Conservation (phyloP, 2,888 invertebrate species). For the Alloplasta piceator region DNA sequence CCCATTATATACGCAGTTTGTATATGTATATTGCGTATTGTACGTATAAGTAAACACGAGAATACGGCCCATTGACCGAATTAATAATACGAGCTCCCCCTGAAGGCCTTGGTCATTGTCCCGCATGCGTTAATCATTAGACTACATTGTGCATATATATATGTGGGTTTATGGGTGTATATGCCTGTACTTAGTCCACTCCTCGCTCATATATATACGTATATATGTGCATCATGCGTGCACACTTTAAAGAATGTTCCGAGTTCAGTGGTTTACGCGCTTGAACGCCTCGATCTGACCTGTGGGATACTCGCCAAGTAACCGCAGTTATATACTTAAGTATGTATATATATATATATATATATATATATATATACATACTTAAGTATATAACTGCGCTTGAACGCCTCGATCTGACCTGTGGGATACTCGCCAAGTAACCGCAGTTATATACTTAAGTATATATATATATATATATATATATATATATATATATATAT, state of each 20-base stretch:
- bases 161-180: not conserved
- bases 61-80: conserved; percentile 54
- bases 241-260: conserved; percentile 50
- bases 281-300: not conserved
- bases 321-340: conserved; percentile 4
- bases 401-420: conserved; percentile 43
- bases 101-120: conserved; percentile 49
- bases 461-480: not conserved
- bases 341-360: not conserved
- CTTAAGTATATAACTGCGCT: too few relatives aligned
- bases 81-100: conserved; percentile 31
- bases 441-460: conserved; percentile 3
- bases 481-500: not conserved
- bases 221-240: conserved; percentile 11
- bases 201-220: not conserved
- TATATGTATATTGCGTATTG: too few relatives aligned
- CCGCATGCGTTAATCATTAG: conserved; percentile 35
- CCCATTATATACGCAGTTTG: too few relatives aligned
- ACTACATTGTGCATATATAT: not conserved
- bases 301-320: conserved; percentile 50
- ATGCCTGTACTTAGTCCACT: too few relatives aligned
- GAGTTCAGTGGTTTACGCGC: conserved; percentile 44
- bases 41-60: conserved; percentile 3
- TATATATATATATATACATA: not conserved
- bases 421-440: conserved; percentile 51